A percentile compares a stretch with the other conserved stretches of the same genome.
Conservation (phyloP, 2,797 vertebrate species). For the Tangara arthus region DNA sequence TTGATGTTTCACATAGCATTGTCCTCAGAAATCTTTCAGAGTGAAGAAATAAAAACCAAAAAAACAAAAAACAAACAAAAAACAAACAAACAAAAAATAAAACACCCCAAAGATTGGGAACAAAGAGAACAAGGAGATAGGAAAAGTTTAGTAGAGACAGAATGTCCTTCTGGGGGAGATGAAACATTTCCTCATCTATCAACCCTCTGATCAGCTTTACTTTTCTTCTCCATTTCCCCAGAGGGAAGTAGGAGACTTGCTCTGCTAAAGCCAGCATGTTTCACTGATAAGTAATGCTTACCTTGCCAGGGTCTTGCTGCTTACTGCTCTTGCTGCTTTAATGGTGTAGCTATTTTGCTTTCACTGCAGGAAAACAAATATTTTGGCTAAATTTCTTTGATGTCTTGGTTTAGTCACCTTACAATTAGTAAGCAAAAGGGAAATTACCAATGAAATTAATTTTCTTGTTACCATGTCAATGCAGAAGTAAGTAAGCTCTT, state of each 20-base stretch:
- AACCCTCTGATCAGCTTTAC: constrained; percentile 8
- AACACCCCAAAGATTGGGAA: not conserved
- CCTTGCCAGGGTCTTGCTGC: not conserved
- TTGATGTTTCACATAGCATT: not conserved
- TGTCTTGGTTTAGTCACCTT: not conserved
- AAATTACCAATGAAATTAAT: not conserved
- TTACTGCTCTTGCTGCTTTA: not conserved
- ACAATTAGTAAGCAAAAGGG: not conserved
- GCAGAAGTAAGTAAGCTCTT: not conserved
- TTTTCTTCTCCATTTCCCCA: constrained; percentile 1
- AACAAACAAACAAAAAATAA: not conserved
- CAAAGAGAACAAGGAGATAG: not conserved
- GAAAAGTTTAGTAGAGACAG: not conserved
- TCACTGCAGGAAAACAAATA: not conserved
- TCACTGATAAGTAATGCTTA: constrained; percentile 36
- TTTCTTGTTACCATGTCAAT: not conserved
- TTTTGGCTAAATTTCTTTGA: constrained; percentile 42
- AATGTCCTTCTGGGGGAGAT: not conserved
- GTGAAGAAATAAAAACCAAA: not conserved
- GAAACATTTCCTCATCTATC: constrained; percentile 38
- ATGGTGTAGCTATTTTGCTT: constrained; percentile 16
- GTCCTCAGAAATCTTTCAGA: not conserved
- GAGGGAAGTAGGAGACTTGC: constrained; percentile 40
- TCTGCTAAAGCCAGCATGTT: not conserved
- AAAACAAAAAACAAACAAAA: not conserved